Evolutionary conservation across 2,888 invertebrate genomes (phyloP).

Genomic region (Aricia artaxerxes): DNA sequence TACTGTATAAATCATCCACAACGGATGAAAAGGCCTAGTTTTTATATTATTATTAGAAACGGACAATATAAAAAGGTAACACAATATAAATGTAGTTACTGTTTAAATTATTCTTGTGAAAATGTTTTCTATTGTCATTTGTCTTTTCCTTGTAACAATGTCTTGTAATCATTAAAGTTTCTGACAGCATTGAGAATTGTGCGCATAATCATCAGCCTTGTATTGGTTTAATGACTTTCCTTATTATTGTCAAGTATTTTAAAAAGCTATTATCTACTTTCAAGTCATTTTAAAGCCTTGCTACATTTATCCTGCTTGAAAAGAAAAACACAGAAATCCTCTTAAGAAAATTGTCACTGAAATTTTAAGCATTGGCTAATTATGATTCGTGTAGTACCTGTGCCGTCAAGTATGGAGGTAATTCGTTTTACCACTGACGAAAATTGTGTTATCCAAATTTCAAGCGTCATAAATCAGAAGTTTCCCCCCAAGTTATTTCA

Average conservation of each 20-base stretch:
- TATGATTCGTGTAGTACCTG: background rate
- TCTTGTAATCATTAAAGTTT: conserved; percentile 4
- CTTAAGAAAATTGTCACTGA: background rate
- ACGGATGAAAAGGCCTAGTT: no score
- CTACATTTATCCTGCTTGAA: background rate
- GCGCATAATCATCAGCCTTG: background rate
- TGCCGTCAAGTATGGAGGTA: conserved; percentile 17
- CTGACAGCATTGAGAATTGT: background rate
- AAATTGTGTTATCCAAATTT: conserved; percentile 39
- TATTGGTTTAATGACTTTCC: background rate
- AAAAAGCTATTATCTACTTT: background rate
- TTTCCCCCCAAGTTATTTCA: conserved; percentile 37
- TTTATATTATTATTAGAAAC: background rate
- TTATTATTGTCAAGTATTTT: background rate
- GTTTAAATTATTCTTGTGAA: conserved; percentile 18
- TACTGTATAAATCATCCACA: no score
- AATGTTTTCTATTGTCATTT: conserved; percentile 15
- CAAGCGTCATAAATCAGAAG: conserved; percentile 40
- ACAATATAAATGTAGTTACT: conserved; percentile 7
- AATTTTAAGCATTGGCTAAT: background rate
- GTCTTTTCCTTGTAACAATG: conserved; percentile 13
- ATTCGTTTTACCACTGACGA: conserved; percentile 34
- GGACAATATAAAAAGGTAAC: background rate
- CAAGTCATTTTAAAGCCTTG: background rate
- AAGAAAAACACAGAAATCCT: background rate